phyloP scores from a whole-genome alignment of 2,888 invertebrate genomes.

The Tinea semifulvella region DNA sequence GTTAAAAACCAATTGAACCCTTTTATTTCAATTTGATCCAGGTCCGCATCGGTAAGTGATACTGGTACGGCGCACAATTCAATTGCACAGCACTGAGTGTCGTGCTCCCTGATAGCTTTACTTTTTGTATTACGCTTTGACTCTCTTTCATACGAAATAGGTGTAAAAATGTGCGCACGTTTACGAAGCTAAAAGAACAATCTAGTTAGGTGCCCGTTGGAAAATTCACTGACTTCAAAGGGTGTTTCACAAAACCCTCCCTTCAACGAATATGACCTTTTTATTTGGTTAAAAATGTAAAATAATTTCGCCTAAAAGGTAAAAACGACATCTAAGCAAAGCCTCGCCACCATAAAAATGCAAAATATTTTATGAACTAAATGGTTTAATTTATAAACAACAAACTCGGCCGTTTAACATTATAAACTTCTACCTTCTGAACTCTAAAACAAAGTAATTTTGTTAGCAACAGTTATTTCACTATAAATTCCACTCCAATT shows the following conservation, averaged over 20 bases:
- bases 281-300: slow-evolving; percentile 32
- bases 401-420: not conserved
- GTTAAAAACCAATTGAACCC: no score
- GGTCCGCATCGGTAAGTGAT: slow-evolving; percentile 7
- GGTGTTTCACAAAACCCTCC: slow-evolving; percentile 50
- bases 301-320: slow-evolving; percentile 27
- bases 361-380: slow-evolving; percentile 2
- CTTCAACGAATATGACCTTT: slow-evolving; percentile 33
- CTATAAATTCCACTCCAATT: slow-evolving; percentile 6
- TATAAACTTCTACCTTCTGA: slow-evolving; percentile 5
- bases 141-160: slow-evolving; percentile 41
- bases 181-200: slow-evolving; percentile 60
- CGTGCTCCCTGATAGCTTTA: slow-evolving; percentile 2
- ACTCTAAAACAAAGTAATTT: slow-evolving; percentile 7
- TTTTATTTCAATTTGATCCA: not conserved
- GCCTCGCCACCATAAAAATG: not conserved
- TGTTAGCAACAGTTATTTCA: slow-evolving; percentile 1
- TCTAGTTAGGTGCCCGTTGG: slow-evolving; percentile 57
- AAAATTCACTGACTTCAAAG: slow-evolving; percentile 58
- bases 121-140: slow-evolving; percentile 43
- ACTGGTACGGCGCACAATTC: slow-evolving; percentile 2
- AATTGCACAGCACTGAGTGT: slow-evolving; percentile 2
- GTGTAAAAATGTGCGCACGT: slow-evolving; percentile 45
- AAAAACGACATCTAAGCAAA: not conserved
- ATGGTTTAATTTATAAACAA: slow-evolving; percentile 6